phyloP scores from a whole-genome alignment of 2,888 invertebrate species.

The Drosophila anomelani region DNA sequence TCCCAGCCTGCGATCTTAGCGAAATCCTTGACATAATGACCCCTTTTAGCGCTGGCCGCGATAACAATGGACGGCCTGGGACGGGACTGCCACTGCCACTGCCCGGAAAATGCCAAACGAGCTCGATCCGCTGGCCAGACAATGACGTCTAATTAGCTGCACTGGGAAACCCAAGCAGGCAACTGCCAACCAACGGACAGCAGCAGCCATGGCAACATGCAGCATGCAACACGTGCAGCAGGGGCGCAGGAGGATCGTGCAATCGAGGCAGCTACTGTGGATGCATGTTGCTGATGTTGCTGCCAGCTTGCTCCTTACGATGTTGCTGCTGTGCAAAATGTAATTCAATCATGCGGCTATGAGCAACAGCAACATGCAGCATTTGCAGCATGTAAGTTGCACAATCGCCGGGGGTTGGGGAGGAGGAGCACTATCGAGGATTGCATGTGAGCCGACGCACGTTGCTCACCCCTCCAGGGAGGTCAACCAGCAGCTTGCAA shows the following conservation, averaged over 20 bases:
- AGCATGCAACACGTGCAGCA: conserved; percentile 55
- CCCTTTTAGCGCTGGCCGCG: conserved; percentile 74
- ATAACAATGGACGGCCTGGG: conserved; percentile 62
- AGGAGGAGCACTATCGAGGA: background rate
- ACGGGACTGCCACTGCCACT: conserved; percentile 39
- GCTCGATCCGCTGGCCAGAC: conserved; percentile 58
- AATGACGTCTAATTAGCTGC: conserved; percentile 77
- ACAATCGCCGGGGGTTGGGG: conserved; percentile 55
- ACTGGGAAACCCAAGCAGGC: conserved; percentile 34
- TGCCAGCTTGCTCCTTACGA: conserved; percentile 49
- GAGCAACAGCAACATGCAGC: conserved; percentile 29
- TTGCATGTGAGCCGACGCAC: conserved; percentile 70
- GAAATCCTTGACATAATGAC: conserved; percentile 82
- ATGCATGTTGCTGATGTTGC: conserved; percentile 21
- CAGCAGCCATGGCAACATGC: conserved; percentile 37
- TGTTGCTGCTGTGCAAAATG: conserved; percentile 66
- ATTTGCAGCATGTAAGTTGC: conserved; percentile 59
- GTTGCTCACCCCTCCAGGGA: conserved; percentile 81
- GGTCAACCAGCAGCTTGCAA: conserved; percentile 67
- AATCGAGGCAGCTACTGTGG: conserved; percentile 12
- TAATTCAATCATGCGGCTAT: conserved; percentile 73
- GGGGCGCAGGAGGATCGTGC: conserved; percentile 34
- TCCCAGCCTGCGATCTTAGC: conserved; percentile 16
- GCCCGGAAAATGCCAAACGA: conserved; percentile 63
- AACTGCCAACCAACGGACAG: conserved; percentile 23